Evolutionary conservation across 1,140 invertebrate species (phyloP), one percentile per base, ranked within the genome.

Genomic region (Nephila pilipes): DNA sequence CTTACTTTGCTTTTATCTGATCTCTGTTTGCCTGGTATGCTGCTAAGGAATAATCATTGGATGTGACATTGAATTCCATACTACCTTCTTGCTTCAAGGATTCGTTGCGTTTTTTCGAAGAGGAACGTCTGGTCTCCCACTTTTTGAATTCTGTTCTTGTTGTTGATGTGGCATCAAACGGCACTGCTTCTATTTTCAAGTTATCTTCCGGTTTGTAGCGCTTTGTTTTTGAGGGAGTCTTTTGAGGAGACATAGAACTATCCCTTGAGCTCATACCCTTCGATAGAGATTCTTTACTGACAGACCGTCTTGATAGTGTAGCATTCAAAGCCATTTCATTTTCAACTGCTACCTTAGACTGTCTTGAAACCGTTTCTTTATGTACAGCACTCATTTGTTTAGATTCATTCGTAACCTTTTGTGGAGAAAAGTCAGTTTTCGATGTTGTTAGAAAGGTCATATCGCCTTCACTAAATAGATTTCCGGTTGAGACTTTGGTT

Each of bases 51-150:
- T 93, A 93, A 93, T 93, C 92, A n/a, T 83, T 65, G 32, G 92
- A 88, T 29, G 92, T 93, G 18, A 54, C 79, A 32, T 88, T 38
- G 36, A 93, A 93, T 20, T 63, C 57, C 92, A 93, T 93, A 25
- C 54, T 85, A 8, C 92, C 92, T 57, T 93, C 92, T n/a, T 89
- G 92, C 38, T 55, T 93, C 60, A 93, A 65, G 4, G 75, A 80
- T 83, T 88, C 75, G 3, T 20, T 36, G 25, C 69, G 54, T 55
- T 65, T 88, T 32, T 93, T 93, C 6, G 85, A 80, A 54, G 92
- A 88, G 2, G 92, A 80, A 2, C 87, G 69, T 69, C 55, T 93
- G 0, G 32, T 38, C 36, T 93, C 92, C 87, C 85, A 88, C 36
- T 83, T 93, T 14, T 81, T 60, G 87, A 60, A 93, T 20, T 93